These are phyloP conservation scores for Callorhinus ursinus DNA, from an alignment of 2,113 vertebrate species.

Conservation along the genomic window DNA sequence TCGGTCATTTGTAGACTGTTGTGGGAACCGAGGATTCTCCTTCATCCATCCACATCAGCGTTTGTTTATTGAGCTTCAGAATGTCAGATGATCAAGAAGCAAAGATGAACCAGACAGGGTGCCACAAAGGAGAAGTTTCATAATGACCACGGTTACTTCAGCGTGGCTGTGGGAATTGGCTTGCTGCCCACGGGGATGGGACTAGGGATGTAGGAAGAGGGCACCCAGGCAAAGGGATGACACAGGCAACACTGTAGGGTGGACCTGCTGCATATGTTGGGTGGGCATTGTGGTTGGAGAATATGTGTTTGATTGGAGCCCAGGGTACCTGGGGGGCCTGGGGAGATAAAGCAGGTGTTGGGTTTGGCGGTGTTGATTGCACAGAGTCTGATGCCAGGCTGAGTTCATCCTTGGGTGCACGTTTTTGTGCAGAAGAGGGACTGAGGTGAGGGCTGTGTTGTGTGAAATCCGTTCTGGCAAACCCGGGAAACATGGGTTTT, in stretches of 20 bases:
- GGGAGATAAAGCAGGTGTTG: not conserved
- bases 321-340: not conserved
- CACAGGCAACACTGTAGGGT: no score
- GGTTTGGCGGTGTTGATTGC: not conserved
- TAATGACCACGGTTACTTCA: not conserved
- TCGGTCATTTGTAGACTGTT: not conserved
- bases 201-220: not conserved
- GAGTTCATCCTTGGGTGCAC: no score
- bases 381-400: not conserved
- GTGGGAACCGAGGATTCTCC: not conserved
- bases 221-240: not conserved
- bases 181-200: not conserved
- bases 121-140: not conserved
- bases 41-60: not conserved
- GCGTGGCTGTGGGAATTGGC: not conserved
- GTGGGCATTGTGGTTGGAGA: not conserved
- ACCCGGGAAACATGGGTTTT: not conserved
- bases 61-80: not conserved
- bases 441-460: not conserved
- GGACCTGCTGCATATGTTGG: not conserved
- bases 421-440: not conserved
- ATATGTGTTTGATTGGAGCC: not conserved
- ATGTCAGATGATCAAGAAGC: not conserved
- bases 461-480: not conserved
- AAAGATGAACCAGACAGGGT: not conserved